These are phyloP conservation scores for Thamnaconus septentrionalis DNA, from an alignment of 2,113 vertebrate genomes.

Conservation along the genomic window DNA sequence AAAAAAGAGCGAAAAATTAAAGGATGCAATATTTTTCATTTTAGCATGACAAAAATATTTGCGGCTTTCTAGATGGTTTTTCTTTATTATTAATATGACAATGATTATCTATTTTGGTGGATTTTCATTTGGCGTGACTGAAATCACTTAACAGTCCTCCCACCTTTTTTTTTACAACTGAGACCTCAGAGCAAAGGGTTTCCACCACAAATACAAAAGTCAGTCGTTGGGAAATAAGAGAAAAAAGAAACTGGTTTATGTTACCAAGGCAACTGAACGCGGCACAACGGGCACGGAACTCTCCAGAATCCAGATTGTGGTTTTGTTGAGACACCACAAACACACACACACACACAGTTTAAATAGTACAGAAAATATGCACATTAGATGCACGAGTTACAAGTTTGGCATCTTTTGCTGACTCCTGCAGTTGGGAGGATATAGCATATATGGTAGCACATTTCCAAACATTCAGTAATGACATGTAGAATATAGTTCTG, in stretches of 20 bases:
- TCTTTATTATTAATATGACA: too few relatives aligned
- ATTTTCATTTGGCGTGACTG: conserved; percentile 47
- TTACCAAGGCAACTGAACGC: conserved; percentile 75
- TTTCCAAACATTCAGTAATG: conserved; percentile 61
- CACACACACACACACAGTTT: conserved; percentile 48
- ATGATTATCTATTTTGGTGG: conserved; percentile 1
- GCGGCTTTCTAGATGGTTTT: conserved; percentile 9
- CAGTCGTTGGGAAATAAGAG: conserved; percentile 33
- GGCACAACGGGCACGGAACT: conserved; percentile 65
- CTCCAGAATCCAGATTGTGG: conserved; percentile 54
- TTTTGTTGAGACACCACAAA: conserved; percentile 56
- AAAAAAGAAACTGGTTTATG: conserved; percentile 57
- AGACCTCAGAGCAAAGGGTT: conserved; percentile 49
- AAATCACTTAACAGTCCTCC: conserved; percentile 38
- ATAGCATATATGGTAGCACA: conserved; percentile 51
- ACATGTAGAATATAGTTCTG: conserved; percentile 41
- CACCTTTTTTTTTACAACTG: conserved; percentile 19
- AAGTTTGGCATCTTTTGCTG: conserved; percentile 66
- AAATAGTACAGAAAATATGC: conserved; percentile 60
- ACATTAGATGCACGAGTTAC: conserved; percentile 58
- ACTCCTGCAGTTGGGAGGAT: conserved; percentile 32
- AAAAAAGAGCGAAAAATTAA: conserved; percentile 18
- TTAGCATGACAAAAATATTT: background rate
- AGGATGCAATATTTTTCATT: background rate
- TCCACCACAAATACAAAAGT: conserved; percentile 66